These are phyloP conservation scores for Tetranychus truncatus DNA, from an alignment of 2,888 invertebrate genomes.

Conservation along the genomic window DNA sequence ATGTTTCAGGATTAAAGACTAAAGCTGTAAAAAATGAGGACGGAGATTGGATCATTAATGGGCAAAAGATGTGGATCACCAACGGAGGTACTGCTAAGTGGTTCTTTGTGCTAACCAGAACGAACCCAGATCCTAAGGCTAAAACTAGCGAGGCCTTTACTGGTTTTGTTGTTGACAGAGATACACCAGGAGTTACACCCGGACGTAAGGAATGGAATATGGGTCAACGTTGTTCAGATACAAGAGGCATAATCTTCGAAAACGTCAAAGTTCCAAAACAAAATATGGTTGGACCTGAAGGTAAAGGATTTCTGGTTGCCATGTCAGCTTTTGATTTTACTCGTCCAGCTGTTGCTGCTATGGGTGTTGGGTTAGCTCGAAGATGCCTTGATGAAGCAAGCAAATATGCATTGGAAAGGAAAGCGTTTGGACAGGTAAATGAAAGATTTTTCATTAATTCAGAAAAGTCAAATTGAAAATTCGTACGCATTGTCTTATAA, in stretches of 20 bases:
- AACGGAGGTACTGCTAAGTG: slow-evolving; percentile 72
- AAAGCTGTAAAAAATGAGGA: slow-evolving; percentile 81
- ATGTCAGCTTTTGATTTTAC: slow-evolving; percentile 92
- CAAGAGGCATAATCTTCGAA: slow-evolving; percentile 73
- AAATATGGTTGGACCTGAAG: slow-evolving; percentile 72
- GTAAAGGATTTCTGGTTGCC: slow-evolving; percentile 85
- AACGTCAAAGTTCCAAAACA: slow-evolving; percentile 81
- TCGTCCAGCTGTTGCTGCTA: slow-evolving; percentile 72
- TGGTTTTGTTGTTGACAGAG: slow-evolving; percentile 83
- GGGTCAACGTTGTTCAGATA: slow-evolving; percentile 90
- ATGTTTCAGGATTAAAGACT: slow-evolving; percentile 77
- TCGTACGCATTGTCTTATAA: too few species aligned
- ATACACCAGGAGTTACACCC: slow-evolving; percentile 47
- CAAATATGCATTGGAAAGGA: slow-evolving; percentile 74
- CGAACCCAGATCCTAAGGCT: slow-evolving; percentile 74
- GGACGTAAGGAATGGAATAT: slow-evolving; percentile 57
- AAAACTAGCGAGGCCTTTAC: slow-evolving; percentile 84
- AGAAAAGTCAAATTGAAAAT: too few species aligned
- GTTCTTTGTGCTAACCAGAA: slow-evolving; percentile 83
- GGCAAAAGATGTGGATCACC: slow-evolving; percentile 97
- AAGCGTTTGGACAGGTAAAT: slow-evolving; percentile 53
- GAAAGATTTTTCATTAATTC: background rate
- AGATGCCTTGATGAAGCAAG: slow-evolving; percentile 77
- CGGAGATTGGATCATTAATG: slow-evolving; percentile 65
- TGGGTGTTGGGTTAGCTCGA: slow-evolving; percentile 72